Base-by-base conservation (phyloP, 2,888 invertebrate species). In the Watsonalla cultraria region DNA sequence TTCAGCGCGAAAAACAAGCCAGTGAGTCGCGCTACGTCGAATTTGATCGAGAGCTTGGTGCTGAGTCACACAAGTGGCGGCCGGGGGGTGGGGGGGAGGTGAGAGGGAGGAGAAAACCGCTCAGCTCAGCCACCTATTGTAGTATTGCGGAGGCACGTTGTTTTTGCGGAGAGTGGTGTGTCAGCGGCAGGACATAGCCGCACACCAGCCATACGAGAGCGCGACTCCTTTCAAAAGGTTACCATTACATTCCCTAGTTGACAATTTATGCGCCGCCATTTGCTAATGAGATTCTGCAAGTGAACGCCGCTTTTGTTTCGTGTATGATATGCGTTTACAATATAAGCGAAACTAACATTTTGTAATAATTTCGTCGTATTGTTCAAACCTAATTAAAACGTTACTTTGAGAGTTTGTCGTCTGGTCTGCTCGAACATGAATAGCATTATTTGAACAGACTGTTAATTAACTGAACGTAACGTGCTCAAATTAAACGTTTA, bases 61-160 rank as follows among this genome's bases (percentile, higher is more conserved):
- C 86, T 86, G 87, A 88, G 78, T 89, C 88, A 88, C 78, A 78
- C 78, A 80, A 84, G 82, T 78, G 78, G 80, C 75, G 76, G 71
- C 59, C 64, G 65, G 60, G 68, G 61, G 62, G 63, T 49, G 65
- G 60, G 54, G 52, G 15, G 55, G 57, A 50, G 53, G 60, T 61
- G 65, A 62, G 62, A 66, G 70, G 68, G 63, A 70, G 64, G 72
- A 71, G 76, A 69, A 77, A 81, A 79, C 76, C 70, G 84, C 80
- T 80, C 80, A 67, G 75, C 82, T 84, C 82, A 82, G 84, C 85
- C 80, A 84, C 80, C 86, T 82, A 83, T 86, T 86, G 85, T 84
- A 84, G 80, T 80, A 84, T 79, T 81, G 82, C 80, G 80, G 83
- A 80, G 85, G 84, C 78, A 76, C 78, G 83, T 86, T 87, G 86